Evolutionary conservation across 2,113 vertebrate genomes (phyloP).

Genomic region (Bothrops jararaca): DNA sequence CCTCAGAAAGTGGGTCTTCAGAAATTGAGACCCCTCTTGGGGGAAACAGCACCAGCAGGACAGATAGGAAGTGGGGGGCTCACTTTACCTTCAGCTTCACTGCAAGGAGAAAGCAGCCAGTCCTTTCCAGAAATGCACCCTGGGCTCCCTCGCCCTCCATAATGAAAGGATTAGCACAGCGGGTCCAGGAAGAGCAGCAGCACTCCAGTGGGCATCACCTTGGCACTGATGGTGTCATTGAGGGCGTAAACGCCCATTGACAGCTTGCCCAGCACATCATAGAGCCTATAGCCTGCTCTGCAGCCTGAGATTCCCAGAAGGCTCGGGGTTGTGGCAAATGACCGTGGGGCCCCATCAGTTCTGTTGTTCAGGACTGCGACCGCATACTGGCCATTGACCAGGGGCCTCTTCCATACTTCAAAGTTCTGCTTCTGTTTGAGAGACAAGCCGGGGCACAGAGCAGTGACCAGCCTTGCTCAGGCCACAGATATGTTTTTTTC

Average conservation of each 20-base stretch:
- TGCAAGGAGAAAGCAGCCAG: not conserved
- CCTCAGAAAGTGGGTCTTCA: not conserved
- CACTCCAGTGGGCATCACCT: slow-evolving; percentile 32
- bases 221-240: not conserved
- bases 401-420: slow-evolving; percentile 31
- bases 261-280: slow-evolving; percentile 23
- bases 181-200: slow-evolving; percentile 33
- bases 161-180: not conserved
- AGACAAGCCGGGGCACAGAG: not conserved
- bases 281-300: slow-evolving; percentile 7
- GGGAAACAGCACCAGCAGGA: not conserved
- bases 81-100: not conserved
- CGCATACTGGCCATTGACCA: not conserved
- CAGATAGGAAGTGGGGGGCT: not conserved
- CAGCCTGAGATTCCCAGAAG: not conserved
- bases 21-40: not conserved
- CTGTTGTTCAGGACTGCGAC: slow-evolving; percentile 17
- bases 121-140: not conserved
- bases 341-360: slow-evolving; percentile 12
- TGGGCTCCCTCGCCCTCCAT: not conserved
- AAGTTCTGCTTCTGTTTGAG: not conserved
- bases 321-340: not conserved
- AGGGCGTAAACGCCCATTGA: slow-evolving; percentile 16
- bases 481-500: not conserved
- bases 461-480: not conserved